Percentiles rank a stretch among this genome's conserved stretches.
Evolutionary conservation across 2,888 invertebrate species (phyloP).

Genomic region (Autographa pulchrina): DNA sequence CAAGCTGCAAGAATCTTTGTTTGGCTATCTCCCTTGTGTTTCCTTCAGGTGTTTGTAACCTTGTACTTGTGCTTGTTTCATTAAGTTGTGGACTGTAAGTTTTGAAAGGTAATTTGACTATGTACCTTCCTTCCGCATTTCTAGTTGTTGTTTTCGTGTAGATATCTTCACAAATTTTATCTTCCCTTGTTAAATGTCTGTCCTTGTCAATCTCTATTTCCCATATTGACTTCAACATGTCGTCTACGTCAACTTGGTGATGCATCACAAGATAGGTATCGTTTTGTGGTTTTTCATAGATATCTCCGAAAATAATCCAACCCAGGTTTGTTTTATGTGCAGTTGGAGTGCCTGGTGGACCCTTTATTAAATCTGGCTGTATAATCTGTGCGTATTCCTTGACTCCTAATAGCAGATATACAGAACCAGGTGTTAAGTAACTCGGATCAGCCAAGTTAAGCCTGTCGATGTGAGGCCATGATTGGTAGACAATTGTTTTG

Average conservation of each 20-base stretch:
- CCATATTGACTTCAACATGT: slow-evolving; percentile 42
- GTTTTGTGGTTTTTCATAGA: slow-evolving; percentile 10
- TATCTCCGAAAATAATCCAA: slow-evolving; percentile 50
- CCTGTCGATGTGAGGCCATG: background rate
- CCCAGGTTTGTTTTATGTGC: slow-evolving; percentile 53
- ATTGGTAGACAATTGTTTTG: background rate
- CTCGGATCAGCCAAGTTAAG: slow-evolving; percentile 34
- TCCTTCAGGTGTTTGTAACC: background rate
- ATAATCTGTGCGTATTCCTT: slow-evolving; percentile 42
- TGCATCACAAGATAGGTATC: slow-evolving; percentile 26
- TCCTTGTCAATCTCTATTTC: slow-evolving; percentile 31
- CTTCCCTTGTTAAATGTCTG: slow-evolving; percentile 40
- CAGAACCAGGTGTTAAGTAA: slow-evolving; percentile 33
- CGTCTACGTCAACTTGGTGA: slow-evolving; percentile 24
- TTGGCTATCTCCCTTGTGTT: background rate
- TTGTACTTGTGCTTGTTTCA: background rate
- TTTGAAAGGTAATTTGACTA: slow-evolving; percentile 48
- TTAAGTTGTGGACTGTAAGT: slow-evolving; percentile 1
- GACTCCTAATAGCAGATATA: slow-evolving; percentile 49
- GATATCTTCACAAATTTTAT: slow-evolving; percentile 45
- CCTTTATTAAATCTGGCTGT: slow-evolving; percentile 38
- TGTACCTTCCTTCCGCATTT: slow-evolving; percentile 39
- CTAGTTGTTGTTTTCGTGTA: slow-evolving; percentile 37
- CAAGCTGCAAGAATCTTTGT: too few relatives aligned
- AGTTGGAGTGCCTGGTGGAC: too few relatives aligned